Percentiles rank a stretch among this genome's conserved stretches.
Evolutionary conservation across 2,113 vertebrate species (phyloP).

Genomic region (Lagopus leucura): DNA sequence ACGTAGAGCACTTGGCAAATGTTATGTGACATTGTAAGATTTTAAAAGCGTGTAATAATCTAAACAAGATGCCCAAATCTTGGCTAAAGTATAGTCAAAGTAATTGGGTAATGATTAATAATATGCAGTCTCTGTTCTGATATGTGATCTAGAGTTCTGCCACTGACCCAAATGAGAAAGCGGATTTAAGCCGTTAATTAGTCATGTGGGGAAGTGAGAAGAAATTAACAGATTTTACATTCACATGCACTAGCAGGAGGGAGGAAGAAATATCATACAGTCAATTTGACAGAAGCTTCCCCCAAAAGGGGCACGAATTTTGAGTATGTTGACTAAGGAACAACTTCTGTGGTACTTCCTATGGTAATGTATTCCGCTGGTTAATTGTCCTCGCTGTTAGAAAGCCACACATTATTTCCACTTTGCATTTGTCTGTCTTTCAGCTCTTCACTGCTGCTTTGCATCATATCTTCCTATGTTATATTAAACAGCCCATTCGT

Average conservation of each 20-base stretch:
- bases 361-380: background rate
- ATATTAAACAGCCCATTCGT: background rate
- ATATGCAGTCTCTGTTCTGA: background rate
- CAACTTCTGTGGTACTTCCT: background rate
- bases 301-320: background rate
- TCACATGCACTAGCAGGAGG: background rate
- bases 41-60: background rate
- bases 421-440: background rate
- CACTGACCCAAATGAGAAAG: background rate
- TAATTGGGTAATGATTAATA: background rate
- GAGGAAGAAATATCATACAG: background rate
- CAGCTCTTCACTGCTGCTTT: background rate
- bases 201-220: background rate
- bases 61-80: background rate
- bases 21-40: background rate
- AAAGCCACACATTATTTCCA: background rate
- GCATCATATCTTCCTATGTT: background rate
- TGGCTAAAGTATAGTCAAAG: background rate
- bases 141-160: background rate
- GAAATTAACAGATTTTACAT: background rate
- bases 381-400: background rate
- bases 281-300: background rate
- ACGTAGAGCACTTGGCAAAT: background rate
- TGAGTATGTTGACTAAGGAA: background rate
- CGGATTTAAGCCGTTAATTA: rapidly evolving